Percentiles rank a stretch among this genome's conserved stretches.
Conservation (phyloP, 2,113 vertebrate species). For the Proterorhinus semilunaris region DNA sequence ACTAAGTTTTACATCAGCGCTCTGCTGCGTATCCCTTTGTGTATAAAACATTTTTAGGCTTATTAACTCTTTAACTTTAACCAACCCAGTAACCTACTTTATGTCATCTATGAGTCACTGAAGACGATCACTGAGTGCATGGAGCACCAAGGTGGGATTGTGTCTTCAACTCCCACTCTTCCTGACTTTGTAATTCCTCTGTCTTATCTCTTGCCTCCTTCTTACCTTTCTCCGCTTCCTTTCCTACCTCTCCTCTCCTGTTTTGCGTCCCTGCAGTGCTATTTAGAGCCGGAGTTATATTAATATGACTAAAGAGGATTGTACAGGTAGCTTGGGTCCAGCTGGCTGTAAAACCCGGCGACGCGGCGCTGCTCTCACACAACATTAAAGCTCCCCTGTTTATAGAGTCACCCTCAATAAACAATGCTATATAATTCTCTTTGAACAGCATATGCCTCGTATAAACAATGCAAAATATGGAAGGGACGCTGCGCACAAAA, state of each 20-base stretch:
- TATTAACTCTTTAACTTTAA: slow-evolving; percentile 57
- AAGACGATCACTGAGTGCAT: slow-evolving; percentile 48
- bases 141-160: slow-evolving; percentile 57
- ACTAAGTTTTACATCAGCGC: slow-evolving; percentile 23
- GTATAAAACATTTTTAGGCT: slow-evolving; percentile 36
- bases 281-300: slow-evolving; percentile 56
- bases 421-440: slow-evolving; percentile 67
- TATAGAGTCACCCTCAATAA: slow-evolving; percentile 59
- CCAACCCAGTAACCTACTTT: slow-evolving; percentile 69
- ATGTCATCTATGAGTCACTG: slow-evolving; percentile 53
- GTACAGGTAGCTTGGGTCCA: slow-evolving; percentile 62
- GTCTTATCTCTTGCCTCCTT: slow-evolving; percentile 52
- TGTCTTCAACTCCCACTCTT: slow-evolving; percentile 62
- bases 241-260: slow-evolving; percentile 16
- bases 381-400: slow-evolving; percentile 53
- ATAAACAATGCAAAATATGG: slow-evolving; percentile 49
- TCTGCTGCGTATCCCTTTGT: slow-evolving; percentile 22
- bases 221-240: slow-evolving; percentile 26
- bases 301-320: slow-evolving; percentile 62
- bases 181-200: slow-evolving; percentile 62
- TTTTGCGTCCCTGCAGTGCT: slow-evolving; percentile 48
- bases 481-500: slow-evolving; percentile 23
- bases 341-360: slow-evolving; percentile 44
- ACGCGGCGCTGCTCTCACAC: slow-evolving; percentile 29
- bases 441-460: slow-evolving; percentile 54